Conservation (phyloP, 1,140 invertebrate genomes). For the Caerostris darwini region DNA sequence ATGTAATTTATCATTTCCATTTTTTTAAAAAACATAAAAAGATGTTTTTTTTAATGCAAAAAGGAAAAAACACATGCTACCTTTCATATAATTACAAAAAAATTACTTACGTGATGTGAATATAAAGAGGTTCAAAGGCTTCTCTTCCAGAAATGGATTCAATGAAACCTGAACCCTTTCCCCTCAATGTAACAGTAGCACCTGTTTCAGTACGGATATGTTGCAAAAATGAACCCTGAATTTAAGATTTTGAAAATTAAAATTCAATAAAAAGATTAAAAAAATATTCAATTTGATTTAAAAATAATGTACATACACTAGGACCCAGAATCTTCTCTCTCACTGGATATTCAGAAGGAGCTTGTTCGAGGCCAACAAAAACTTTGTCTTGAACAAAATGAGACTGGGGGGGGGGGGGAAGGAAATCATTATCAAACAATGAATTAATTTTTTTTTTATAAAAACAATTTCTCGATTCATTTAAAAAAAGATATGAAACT, state of each 20-base stretch:
- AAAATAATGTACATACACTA: constrained; percentile 80
- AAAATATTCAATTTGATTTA: background rate
- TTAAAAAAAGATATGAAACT: background rate
- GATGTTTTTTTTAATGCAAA: too few relatives aligned
- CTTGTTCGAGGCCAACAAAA: constrained; percentile 89
- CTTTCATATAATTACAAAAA: background rate
- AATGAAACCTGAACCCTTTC: constrained; percentile 86
- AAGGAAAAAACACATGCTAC: background rate
- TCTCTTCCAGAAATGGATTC: constrained; percentile 86
- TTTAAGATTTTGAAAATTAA: background rate
- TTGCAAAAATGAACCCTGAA: constrained; percentile 88
- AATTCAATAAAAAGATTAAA: background rate
- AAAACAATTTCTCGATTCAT: too few relatives aligned
- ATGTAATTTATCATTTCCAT: too few relatives aligned
- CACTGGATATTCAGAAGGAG: constrained; percentile 88
- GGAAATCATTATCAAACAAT: background rate
- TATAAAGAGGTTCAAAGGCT: constrained; percentile 90
- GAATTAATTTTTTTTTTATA: too few relatives aligned
- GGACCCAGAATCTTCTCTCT: constrained; percentile 87
- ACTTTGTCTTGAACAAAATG: constrained; percentile 87
- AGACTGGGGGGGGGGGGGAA: constrained; percentile 81
- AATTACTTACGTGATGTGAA: constrained; percentile 87
- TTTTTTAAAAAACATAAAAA: too few relatives aligned
- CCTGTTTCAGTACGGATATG: constrained; percentile 90
- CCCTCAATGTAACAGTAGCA: constrained; percentile 88